Conservation (phyloP, 2,888 invertebrate genomes). For the Hydrotaea diabolus region DNA sequence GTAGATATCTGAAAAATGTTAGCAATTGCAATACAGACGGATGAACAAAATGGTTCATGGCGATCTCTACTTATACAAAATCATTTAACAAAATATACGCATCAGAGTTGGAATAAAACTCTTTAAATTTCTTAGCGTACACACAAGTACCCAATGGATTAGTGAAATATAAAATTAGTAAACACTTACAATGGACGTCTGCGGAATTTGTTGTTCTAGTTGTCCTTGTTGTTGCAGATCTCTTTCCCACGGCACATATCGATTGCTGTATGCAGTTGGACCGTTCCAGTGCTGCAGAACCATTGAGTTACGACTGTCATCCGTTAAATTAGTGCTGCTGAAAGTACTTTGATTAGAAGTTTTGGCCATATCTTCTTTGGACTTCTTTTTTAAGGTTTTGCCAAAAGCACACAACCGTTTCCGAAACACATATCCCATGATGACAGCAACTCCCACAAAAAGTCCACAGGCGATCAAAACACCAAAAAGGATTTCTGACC, state of each 20-base stretch:
- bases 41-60: no score
- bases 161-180: no score
- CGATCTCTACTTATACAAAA: no score
- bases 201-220: slow-evolving; percentile 16
- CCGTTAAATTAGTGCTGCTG: slow-evolving; percentile 76
- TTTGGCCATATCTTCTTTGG: slow-evolving; percentile 88
- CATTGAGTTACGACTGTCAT: slow-evolving; percentile 81
- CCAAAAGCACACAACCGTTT: slow-evolving; percentile 86
- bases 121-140: no score
- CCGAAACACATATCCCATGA: slow-evolving; percentile 85
- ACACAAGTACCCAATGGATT: no score
- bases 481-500: slow-evolving; percentile 86
- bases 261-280: slow-evolving; percentile 89
- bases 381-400: slow-evolving; percentile 82
- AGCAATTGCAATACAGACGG: no score
- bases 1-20: no score
- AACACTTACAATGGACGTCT: slow-evolving; percentile 49
- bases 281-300: slow-evolving; percentile 91
- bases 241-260: slow-evolving; percentile 91
- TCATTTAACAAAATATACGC: no score
- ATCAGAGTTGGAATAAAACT: no score
- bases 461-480: slow-evolving; percentile 86
- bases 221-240: slow-evolving; percentile 80
- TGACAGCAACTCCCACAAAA: slow-evolving; percentile 85
- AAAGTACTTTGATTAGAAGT: slow-evolving; percentile 80